Evolutionary conservation across 1,140 invertebrate genomes (phyloP), one percentile per base, ranked within the genome.

Genomic region (Hylaeus anthracinus): DNA sequence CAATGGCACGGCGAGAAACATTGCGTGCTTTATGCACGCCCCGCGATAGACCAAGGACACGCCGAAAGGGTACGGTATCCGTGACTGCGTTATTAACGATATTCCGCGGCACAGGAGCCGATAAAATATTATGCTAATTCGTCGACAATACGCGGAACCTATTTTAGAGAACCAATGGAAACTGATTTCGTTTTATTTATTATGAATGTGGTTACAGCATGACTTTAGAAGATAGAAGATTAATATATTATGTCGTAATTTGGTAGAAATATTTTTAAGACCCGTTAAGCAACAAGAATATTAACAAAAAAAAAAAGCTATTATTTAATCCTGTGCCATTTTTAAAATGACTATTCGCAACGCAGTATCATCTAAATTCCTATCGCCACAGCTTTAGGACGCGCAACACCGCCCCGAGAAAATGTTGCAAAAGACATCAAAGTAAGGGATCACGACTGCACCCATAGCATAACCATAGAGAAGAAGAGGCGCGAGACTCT

Each of bases 1-100:
- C 81, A 73, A 82, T 79, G 2, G 48, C 66, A 37, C n/a, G 64
- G 15, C 48, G 14, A 10, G 58, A 55, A 70, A 53, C 69, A 1
- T 26, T 5, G 58, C 51, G 71, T 78, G 63, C 55, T 81, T 85
- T 82, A 79, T 79, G 71, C 83, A 48, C 39, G 70, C 45, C 63
- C 53, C 55, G 65, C 58, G 63, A 72, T 58, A 72, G 56, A 61
- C 76, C 81, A 86, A 86, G 85, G 84, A 87, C 86, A 84, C 51
- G 78, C 84, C 70, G 85, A 87, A 87, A 87, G 77, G 86, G 86
- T 86, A 72, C 39, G 12, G 61, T 63, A 76, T 78, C 73, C 78
- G 84, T 87, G 86, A 87, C 82, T 86, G 78, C 61, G 78, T 87
- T 87, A 87, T 87, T 87, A 87, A 87, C 86, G 84, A 87, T 87